Evolutionary conservation across 2,113 vertebrate species (phyloP), one percentile per base, ranked within the genome.

Genomic region (Platysteira castanea): DNA sequence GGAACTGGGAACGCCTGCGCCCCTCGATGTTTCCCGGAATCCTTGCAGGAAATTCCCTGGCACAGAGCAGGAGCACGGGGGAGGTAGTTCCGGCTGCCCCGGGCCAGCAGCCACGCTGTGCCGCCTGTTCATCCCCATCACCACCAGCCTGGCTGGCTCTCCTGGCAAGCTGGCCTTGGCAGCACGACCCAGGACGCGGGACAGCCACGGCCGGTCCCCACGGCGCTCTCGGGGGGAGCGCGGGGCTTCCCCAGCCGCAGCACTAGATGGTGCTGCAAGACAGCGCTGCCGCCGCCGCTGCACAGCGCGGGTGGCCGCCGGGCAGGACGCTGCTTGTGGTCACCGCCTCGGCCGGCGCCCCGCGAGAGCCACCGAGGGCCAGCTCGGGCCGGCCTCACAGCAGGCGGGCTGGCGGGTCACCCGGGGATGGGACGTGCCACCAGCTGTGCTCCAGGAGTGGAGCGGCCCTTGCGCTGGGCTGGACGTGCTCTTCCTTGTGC

Each of bases 241-340:
- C 28, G 4, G 49, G 44, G 30, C 67, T 64, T 88, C 21, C 91
- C 83, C 95, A 4, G 1, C 15, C 50, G 4, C 68, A 46, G 89
- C 96, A 53, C 96, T 87, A 96, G 96, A 74, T 95, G 96, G 96
- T 44, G 95, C 97, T 95, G 94, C 93, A 86, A 46, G 20, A 95
- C 94, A 81, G 91, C 91, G 5, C 8, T 30, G 87, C 0, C 0
- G 53, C 84, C 84, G 0, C 31, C 6, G 7, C 60, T 2, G 49
- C 78, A 1, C 73, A 0, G 71, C 10, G 12, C 84, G 3, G 33
- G 3, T 7, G 1, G 18, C 52, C 2, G 11, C 26, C 6, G 1
- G 47, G 11, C 6, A 39, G 30, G 61, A 3, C 11, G 1, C 49
- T 3, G 46, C 10, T 6, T 1, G 8, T 8, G 37, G 50, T 16